Conservation (phyloP, 1,140 invertebrate species). For the Monomorium pharaonis region DNA sequence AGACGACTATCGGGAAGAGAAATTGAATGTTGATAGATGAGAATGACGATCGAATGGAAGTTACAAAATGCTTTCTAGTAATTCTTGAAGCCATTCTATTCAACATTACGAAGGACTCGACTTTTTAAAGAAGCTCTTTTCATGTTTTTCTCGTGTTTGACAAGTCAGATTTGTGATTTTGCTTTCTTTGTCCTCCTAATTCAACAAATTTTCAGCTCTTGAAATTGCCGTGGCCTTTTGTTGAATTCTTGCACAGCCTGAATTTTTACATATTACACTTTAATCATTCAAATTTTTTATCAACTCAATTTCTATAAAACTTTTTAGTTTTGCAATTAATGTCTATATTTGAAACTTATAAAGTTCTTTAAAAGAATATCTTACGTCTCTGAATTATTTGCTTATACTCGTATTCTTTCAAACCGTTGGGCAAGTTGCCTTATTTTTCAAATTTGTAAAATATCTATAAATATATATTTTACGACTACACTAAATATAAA, state of each 20-base stretch:
- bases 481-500: background rate
- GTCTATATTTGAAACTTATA: background rate
- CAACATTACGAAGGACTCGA: background rate
- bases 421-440: background rate
- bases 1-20: background rate
- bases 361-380: background rate
- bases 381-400: background rate
- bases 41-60: constrained; percentile 33
- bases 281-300: too few relatives aligned
- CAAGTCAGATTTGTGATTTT: background rate
- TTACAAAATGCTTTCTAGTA: background rate
- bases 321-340: background rate
- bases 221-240: background rate
- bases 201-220: background rate
- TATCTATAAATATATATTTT: background rate
- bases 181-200: background rate
- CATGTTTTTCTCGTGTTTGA: background rate
- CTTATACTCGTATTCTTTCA: background rate
- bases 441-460: background rate
- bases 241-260: background rate
- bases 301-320: background rate
- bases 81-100: constrained; percentile 3
- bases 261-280: background rate
- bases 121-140: background rate
- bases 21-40: constrained; percentile 56